A percentile compares a stretch with the other conserved stretches of the same genome.
Evolutionary conservation across 2,888 invertebrate genomes (phyloP).

Genomic region (Dioctria linearis): DNA sequence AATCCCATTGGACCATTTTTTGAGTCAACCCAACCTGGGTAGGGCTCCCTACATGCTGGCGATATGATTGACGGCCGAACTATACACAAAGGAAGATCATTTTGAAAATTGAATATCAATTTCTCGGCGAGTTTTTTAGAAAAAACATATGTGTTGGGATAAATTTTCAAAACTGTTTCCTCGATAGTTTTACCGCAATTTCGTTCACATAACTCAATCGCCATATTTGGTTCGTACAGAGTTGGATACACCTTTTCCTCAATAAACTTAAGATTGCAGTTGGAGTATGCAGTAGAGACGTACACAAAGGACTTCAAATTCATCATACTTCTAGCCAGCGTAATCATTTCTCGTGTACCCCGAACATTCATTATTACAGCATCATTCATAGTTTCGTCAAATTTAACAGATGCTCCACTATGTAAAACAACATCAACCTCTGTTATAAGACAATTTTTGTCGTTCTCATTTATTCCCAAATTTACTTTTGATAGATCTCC

Average conservation of each 20-base stretch:
- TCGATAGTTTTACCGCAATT: slow-evolving; percentile 32
- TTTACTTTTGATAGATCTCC: slow-evolving; percentile 51
- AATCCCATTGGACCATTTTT: slow-evolving; percentile 73
- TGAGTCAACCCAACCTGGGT: slow-evolving; percentile 73
- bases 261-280: slow-evolving; percentile 72
- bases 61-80: slow-evolving; percentile 73
- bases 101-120: slow-evolving; percentile 69
- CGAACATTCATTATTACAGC: slow-evolving; percentile 60
- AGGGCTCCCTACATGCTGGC: slow-evolving; percentile 60
- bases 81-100: slow-evolving; percentile 72
- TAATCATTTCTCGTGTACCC: slow-evolving; percentile 57
- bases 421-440: slow-evolving; percentile 72
- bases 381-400: slow-evolving; percentile 72
- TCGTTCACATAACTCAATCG: slow-evolving; percentile 37
- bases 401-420: slow-evolving; percentile 73
- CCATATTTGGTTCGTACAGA: slow-evolving; percentile 50
- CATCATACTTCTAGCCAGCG: slow-evolving; percentile 55
- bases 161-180: slow-evolving; percentile 58
- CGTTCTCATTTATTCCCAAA: slow-evolving; percentile 49
- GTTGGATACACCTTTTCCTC: slow-evolving; percentile 72
- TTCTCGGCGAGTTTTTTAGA: slow-evolving; percentile 74
- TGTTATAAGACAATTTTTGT: slow-evolving; percentile 46
- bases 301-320: slow-evolving; percentile 69
- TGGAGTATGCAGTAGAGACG: slow-evolving; percentile 74
- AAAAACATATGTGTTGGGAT: slow-evolving; percentile 75